A percentile compares a stretch with the other conserved stretches of the same genome.
phyloP scores from a whole-genome alignment of 35 echinoderm and acorn worm genomes.

The Holothuria glaberrima region DNA sequence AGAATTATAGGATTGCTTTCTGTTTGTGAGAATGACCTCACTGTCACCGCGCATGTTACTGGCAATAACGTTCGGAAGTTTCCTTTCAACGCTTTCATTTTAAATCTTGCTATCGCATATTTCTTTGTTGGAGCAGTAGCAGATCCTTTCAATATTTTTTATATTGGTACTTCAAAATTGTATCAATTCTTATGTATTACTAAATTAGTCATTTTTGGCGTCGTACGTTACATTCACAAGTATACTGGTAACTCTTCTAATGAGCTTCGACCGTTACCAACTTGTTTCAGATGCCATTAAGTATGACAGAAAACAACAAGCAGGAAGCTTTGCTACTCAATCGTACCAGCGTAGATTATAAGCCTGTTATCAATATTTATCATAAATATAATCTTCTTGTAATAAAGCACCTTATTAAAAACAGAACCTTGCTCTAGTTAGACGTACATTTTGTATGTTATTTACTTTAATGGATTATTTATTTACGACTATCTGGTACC shows the following conservation, averaged over 20 bases:
- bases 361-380: not conserved
- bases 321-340: not conserved
- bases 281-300: conserved; percentile 6
- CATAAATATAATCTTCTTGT: too few species aligned
- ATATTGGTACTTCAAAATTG: not conserved
- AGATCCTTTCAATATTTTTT: not conserved
- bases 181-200: too few species aligned
- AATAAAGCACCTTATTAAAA: not conserved
- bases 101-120: not conserved
- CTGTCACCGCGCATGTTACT: not conserved
- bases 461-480: not conserved
- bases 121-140: not conserved
- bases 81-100: not conserved
- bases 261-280: conserved; percentile 15
- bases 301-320: not conserved
- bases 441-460: not conserved
- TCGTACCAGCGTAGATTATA: not conserved
- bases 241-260: not conserved
- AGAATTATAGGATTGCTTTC: not conserved
- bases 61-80: not conserved
- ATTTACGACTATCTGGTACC: not conserved
- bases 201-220: too few species aligned
- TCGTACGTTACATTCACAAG: not conserved
- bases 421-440: too few species aligned
- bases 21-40: not conserved